These are phyloP conservation scores for Callipepla squamata DNA, from an alignment of 2,113 vertebrate species.

Conservation along the genomic window DNA sequence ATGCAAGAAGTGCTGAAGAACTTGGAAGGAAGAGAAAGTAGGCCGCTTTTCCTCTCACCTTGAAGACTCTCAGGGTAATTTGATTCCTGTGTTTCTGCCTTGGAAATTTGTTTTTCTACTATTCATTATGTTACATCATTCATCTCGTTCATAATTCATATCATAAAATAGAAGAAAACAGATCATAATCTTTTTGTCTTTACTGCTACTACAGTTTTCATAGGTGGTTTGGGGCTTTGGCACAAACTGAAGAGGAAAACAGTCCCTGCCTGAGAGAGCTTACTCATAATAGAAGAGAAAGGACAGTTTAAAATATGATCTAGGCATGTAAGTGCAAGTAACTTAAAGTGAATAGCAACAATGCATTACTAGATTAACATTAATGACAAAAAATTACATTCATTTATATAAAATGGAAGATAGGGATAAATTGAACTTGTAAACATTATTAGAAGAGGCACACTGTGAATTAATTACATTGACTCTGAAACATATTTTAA, in stretches of 20 bases:
- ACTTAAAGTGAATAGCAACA: not conserved
- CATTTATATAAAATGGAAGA: not conserved
- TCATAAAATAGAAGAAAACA: rapidly evolving
- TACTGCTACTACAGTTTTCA: not conserved
- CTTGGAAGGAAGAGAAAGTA: not conserved
- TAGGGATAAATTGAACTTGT: not conserved
- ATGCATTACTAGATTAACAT: not conserved
- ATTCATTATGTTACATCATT: not conserved
- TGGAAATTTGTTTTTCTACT: not conserved
- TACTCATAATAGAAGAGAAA: not conserved
- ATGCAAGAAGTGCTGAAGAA: not conserved
- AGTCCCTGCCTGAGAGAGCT: not conserved
- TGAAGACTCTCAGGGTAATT: not conserved
- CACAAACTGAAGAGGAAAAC: not conserved
- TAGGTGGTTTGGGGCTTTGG: not conserved
- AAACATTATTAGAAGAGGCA: not conserved
- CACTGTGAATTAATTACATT: not conserved
- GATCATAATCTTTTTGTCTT: not conserved
- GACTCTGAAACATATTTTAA: not conserved
- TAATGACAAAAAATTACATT: not conserved
- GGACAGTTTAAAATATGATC: not conserved
- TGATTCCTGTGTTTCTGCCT: not conserved
- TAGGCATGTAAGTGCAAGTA: not conserved
- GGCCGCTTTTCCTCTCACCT: not conserved
- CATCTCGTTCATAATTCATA: not conserved